A percentile compares a stretch with the other conserved stretches of the same genome.
These are phyloP conservation scores for Istiophorus platypterus DNA, from an alignment of 2,113 vertebrate genomes.

Conservation along the genomic window DNA sequence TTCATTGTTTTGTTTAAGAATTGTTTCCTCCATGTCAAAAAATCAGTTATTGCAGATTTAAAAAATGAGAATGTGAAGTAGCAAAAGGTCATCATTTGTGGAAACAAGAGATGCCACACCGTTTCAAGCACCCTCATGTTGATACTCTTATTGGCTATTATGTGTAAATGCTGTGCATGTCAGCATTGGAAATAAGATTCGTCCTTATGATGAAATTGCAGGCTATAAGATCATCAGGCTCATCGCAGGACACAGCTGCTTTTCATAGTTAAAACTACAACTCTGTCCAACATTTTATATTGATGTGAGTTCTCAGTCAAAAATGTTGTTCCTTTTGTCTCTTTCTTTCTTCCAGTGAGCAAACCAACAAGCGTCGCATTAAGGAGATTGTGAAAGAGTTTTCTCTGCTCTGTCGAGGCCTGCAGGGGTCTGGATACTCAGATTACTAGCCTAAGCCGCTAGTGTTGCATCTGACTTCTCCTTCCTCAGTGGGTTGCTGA, in stretches of 20 bases:
- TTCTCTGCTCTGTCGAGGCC: constrained; percentile 92
- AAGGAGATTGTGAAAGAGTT: constrained; percentile 98
- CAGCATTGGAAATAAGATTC: too few species aligned
- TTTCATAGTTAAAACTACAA: background rate
- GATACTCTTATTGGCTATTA: too few species aligned
- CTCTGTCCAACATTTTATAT: background rate
- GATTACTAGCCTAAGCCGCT: constrained; percentile 83
- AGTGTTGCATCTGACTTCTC: background rate
- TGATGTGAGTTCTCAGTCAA: background rate
- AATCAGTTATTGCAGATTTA: too few species aligned
- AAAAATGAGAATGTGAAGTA: too few species aligned
- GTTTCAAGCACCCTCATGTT: too few species aligned
- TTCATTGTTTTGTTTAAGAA: too few species aligned
- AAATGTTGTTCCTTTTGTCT: background rate
- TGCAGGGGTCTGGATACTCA: constrained; percentile 91
- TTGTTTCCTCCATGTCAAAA: too few species aligned
- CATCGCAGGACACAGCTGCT: background rate
- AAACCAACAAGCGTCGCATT: constrained; percentile 91
- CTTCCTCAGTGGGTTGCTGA: background rate
- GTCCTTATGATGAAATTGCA: too few species aligned
- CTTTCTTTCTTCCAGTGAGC: constrained; percentile 85
- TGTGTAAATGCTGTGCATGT: too few species aligned
- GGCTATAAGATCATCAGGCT: background rate
- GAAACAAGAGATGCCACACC: too few species aligned
- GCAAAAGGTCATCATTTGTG: too few species aligned